Evolutionary conservation across 2,113 vertebrate genomes (phyloP).

Genomic region (Motacilla tschutschensis): DNA sequence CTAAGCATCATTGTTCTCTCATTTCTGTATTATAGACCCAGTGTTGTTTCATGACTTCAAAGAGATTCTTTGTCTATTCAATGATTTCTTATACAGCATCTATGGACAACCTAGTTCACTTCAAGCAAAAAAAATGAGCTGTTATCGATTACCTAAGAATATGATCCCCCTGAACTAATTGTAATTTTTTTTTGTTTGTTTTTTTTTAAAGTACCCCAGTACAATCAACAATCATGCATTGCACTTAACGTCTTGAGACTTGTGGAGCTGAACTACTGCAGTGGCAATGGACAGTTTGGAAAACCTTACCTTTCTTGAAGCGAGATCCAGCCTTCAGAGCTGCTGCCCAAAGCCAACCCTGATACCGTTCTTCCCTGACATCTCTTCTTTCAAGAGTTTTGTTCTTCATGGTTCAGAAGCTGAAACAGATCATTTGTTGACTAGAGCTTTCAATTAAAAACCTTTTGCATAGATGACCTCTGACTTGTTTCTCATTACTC

Average conservation of each 20-base stretch:
- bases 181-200: neutral
- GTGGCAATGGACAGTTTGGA: neutral
- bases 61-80: neutral
- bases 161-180: neutral
- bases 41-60: neutral
- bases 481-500: neutral
- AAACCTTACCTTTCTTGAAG: neutral
- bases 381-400: neutral
- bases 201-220: neutral
- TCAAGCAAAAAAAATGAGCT: neutral
- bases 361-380: accelerated
- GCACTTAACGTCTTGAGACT: neutral
- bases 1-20: neutral
- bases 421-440: neutral
- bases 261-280: neutral
- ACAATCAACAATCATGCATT: neutral
- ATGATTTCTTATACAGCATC: neutral
- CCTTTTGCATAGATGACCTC: neutral
- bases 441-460: neutral
- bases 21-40: neutral
- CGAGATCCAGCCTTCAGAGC: neutral
- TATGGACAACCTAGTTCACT: neutral
- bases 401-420: neutral
- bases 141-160: accelerated
- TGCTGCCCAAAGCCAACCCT: neutral